phyloP scores from a whole-genome alignment of 2,888 invertebrate species.

The Stenodera caucasica region DNA sequence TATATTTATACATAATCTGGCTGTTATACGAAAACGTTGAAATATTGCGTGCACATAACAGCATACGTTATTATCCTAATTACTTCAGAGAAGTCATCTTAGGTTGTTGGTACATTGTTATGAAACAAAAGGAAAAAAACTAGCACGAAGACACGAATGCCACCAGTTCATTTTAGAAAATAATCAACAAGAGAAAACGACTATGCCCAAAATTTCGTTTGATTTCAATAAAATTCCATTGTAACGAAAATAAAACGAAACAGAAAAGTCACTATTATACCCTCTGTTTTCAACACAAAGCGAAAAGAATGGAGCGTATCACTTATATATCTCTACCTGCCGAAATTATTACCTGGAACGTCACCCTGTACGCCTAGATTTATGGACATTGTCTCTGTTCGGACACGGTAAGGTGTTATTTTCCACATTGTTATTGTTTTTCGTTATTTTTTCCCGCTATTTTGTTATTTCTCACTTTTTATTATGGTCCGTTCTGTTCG shows the following conservation, averaged over 20 bases:
- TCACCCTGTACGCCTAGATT: constrained; percentile 10
- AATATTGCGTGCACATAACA: constrained; percentile 31
- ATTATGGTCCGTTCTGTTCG: too few relatives aligned
- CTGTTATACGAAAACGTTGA: not conserved
- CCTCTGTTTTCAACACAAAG: constrained; percentile 19
- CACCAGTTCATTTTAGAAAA: constrained; percentile 1
- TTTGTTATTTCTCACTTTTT: not conserved
- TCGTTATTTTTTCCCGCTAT: not conserved
- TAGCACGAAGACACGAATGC: not conserved
- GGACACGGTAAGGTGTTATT: constrained; percentile 15
- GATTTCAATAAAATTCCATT: not conserved
- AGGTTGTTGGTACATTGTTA: not conserved
- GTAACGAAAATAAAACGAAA: not conserved
- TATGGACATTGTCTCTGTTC: constrained; percentile 12
- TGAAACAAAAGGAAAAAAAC: not conserved
- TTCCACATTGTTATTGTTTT: constrained; percentile 2
- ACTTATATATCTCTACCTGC: constrained; percentile 23
- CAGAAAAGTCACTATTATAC: constrained; percentile 13
- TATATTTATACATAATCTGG: too few relatives aligned
- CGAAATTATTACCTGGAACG: constrained; percentile 26
- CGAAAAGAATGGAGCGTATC: constrained; percentile 26
- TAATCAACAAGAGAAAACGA: not conserved
- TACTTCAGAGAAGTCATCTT: constrained; percentile 34
- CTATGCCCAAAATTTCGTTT: not conserved
- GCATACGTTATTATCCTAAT: constrained; percentile 37